A percentile compares a stretch with the other conserved stretches of the same genome.
Conservation (phyloP, 2,113 vertebrate genomes). For the Ardeotis arabs region DNA sequence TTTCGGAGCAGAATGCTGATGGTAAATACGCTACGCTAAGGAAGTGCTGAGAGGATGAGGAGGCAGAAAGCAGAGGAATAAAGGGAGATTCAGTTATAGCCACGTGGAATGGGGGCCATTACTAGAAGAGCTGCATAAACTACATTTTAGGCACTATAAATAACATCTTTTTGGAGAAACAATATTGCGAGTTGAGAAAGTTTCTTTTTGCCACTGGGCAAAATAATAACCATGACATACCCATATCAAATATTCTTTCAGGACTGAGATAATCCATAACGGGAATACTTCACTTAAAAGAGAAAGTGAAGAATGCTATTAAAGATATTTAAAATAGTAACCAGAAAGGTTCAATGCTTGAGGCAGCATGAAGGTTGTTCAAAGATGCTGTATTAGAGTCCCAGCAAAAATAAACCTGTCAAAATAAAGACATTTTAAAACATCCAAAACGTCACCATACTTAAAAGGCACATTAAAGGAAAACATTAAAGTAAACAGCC, state of each 20-base stretch:
- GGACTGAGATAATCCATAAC: neutral
- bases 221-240: neutral
- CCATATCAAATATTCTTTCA: constrained; percentile 1
- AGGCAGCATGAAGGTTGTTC: neutral
- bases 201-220: neutral
- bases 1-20: neutral
- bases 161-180: neutral
- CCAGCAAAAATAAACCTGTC: neutral
- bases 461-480: neutral
- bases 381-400: neutral
- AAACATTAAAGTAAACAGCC: constrained; percentile 9
- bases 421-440: constrained; percentile 24
- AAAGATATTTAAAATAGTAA: neutral
- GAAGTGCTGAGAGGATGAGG: neutral
- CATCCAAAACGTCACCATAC: neutral
- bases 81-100: neutral
- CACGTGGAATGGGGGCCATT: neutral
- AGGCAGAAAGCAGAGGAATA: neutral
- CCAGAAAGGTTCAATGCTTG: neutral
- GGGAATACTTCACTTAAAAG: neutral
- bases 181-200: neutral
- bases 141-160: neutral
- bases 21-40: neutral
- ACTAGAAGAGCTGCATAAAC: neutral
- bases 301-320: constrained; percentile 10